Evolutionary conservation across 2,797 vertebrate species (phyloP).

Genomic region (Carduelis carduelis): DNA sequence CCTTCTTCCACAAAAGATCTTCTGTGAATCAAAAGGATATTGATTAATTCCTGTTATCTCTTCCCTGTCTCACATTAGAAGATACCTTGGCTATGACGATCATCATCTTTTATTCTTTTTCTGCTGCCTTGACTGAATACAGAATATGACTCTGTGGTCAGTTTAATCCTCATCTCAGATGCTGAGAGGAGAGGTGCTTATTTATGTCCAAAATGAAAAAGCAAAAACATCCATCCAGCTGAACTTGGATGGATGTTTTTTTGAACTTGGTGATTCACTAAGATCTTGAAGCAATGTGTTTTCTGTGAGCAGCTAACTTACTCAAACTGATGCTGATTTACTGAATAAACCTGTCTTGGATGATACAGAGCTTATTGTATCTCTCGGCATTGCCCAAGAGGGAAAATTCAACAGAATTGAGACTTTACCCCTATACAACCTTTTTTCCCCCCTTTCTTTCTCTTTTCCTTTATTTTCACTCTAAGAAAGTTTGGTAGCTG

Average conservation of each 20-base stretch:
- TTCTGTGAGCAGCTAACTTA: neutral
- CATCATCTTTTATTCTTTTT: neutral
- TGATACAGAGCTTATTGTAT: neutral
- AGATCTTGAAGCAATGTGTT: neutral
- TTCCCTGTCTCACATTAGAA: neutral
- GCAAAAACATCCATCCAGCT: neutral
- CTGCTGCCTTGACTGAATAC: neutral
- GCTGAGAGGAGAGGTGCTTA: neutral
- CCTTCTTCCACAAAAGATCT: neutral
- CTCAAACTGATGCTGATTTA: neutral
- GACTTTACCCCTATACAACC: neutral
- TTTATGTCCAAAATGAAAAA: neutral
- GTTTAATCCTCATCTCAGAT: neutral
- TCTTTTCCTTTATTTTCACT: neutral
- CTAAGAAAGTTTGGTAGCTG: neutral
- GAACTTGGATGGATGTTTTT: neutral
- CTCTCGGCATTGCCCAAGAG: neutral
- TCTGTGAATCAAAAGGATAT: neutral
- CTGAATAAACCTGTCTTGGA: neutral
- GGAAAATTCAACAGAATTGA: neutral
- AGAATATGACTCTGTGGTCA: neutral
- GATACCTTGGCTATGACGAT: neutral
- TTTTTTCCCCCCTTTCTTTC: neutral
- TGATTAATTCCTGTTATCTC: neutral
- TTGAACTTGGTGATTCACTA: neutral